Conservation (phyloP, 2,888 invertebrate genomes). For the Sarcophaga carnaria region DNA sequence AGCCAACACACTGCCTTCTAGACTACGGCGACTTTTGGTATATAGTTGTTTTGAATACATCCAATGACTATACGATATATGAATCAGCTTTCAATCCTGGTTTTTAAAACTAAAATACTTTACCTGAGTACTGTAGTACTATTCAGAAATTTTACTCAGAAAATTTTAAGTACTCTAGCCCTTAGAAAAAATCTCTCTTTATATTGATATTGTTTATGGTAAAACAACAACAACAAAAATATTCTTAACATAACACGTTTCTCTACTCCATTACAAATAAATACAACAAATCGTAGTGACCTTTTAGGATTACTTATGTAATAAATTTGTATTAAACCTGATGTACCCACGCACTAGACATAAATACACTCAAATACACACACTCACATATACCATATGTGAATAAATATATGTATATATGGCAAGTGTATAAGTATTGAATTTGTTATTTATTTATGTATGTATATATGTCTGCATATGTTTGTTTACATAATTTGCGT, state of each 20-base stretch:
- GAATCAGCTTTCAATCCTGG: too few species aligned
- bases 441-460: constrained; percentile 1
- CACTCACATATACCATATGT: not conserved
- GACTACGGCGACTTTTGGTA: too few species aligned
- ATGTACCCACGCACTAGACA: too few species aligned
- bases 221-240: not conserved
- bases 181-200: not conserved
- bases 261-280: not conserved
- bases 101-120: too few species aligned
- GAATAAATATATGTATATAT: not conserved
- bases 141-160: too few species aligned
- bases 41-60: too few species aligned
- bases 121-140: too few species aligned
- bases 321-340: constrained; percentile 19
- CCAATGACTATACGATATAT: too few species aligned
- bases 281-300: constrained; percentile 22
- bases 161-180: too few species aligned
- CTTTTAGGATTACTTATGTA: constrained; percentile 50
- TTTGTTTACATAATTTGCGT: not conserved
- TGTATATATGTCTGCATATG: not conserved
- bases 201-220: not conserved
- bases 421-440: not conserved
- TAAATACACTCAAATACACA: not conserved
- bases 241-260: too few species aligned
- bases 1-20: too few species aligned